phyloP scores from a whole-genome alignment of 2,113 vertebrate genomes.

The Gallinago paraguaiae region DNA sequence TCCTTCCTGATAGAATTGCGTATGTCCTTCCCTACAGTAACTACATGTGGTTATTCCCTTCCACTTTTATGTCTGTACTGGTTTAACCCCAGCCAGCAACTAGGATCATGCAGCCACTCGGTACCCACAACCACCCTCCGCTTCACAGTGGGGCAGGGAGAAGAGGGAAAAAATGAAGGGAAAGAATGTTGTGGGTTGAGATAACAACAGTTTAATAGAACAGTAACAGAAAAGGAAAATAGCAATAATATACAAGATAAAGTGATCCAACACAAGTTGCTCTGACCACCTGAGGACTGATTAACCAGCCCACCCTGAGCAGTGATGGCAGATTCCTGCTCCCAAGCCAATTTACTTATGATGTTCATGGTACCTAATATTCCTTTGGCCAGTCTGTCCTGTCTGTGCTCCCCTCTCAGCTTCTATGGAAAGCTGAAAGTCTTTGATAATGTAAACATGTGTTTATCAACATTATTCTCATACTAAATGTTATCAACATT shows the following conservation, averaged over 20 bases:
- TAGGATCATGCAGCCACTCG: not conserved
- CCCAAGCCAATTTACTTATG: not conserved
- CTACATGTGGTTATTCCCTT: not conserved
- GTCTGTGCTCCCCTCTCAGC: not conserved
- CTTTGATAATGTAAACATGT: not conserved
- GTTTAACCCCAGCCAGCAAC: not conserved
- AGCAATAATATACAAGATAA: not conserved
- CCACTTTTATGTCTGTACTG: not conserved
- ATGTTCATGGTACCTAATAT: not conserved
- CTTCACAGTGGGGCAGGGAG: not conserved
- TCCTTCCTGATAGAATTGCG: not conserved
- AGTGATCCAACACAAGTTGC: not conserved
- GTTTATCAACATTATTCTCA: not conserved
- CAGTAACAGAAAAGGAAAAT: not conserved
- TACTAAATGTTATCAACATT: not conserved
- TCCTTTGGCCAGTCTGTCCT: not conserved
- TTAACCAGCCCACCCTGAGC: not conserved
- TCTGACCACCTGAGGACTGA: not conserved
- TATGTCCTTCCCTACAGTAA: not conserved
- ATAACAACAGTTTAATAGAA: not conserved
- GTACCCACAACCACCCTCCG: not conserved
- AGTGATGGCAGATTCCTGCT: not conserved
- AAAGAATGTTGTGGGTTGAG: not conserved
- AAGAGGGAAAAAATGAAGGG: not conserved
- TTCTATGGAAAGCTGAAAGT: not conserved